Base-by-base conservation (phyloP, 2,888 invertebrate genomes). In the Trachelus troglodyta region DNA sequence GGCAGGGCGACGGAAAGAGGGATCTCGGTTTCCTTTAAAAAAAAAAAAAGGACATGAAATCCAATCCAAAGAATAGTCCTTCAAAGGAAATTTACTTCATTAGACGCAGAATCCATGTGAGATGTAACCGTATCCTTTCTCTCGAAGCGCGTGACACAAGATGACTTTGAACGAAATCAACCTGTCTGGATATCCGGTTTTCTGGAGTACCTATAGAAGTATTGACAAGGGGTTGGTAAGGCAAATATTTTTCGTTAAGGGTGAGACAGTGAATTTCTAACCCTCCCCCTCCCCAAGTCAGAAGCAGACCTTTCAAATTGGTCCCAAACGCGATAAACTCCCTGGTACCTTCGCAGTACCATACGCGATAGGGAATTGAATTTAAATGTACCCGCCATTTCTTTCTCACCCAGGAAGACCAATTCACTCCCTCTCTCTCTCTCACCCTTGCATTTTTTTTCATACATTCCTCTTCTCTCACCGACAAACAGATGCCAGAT, bases 401-500 rank as follows among this genome's bases (percentile, higher is more conserved):
- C 74, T 68, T 79, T 79, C 79, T 80, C 78, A 77, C 77, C 69
- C 75, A 37, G 34, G 31, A 35, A 68, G 77, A 79, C 74, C 69
- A 74, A 56, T 56, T 56, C 56, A 0, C 23, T 56, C 56, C 23
- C 23, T 23, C 56, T 56, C 56, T 56, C 34, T 37, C 37, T 37
- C 3, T 37, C 37, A 6, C 40, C 15, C 23, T 56, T 56, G 56
- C 56, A 56, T 56, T 56, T 56, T 56, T 40, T 56, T 56, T 23
- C 56, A 56, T 56, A 56, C 56, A 23, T 56, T 56, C 56, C 56
- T 56, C 56, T 23, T 56, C 78, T 73, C 37, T 76, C 76, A 81
- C 77, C 83, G 84, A 83, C 88, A 87, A 88, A 86, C 87, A 87
- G 85, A 87, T 87, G 87, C 88, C 87, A 89, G 89, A 90, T 90